Evolutionary conservation across 2,113 vertebrate genomes (phyloP), one percentile per base, ranked within the genome.

Genomic region (Ictalurus furcatus): DNA sequence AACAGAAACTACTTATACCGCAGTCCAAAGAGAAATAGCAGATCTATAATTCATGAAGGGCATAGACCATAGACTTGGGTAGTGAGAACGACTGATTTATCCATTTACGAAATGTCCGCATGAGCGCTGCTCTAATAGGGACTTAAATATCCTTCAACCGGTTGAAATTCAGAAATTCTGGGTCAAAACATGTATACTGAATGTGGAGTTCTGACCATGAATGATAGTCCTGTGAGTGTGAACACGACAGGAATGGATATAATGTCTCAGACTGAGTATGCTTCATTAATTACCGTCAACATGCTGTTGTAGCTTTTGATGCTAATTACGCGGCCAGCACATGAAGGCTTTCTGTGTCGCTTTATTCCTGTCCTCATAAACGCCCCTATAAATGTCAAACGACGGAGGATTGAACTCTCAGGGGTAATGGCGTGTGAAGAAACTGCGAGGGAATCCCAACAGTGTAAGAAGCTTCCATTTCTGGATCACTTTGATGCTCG

Each of bases 11-110:
- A 84, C 79, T 88, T 21, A 58, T 73, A 61, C 25, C 6, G 16
- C 69, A 44, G 28, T 61, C 65, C 67, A 84, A 74, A 83, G 80
- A 61, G 54, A 61, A 63, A 84, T 34, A 84, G 54, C 25, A 30
- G 52, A 61, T 76, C 54, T 88, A 84, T 84, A 84, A 84, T 84
- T 88, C 81, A 76, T 88, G 69, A 88, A 84, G 73, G 81, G 19
- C 37, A 73, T 28, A 73, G 80, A 52, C 54, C 61, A 61, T 76
- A 52, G 40, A 76, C 21, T 84, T n/a, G 67, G 7, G 78, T 69
- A 81, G 61, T 67, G 14, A 21, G 79, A 83, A 30, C 12, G 21
- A 88, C n/a, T 25, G 54, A 88, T 59, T 59, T 54, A 44, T 21
- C 34, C 63, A 59, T 59, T 84, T 71, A 44, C 19, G 69, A 30